Percentiles rank a stretch among this genome's conserved stretches.
Evolutionary conservation across 2,888 invertebrate genomes (phyloP).

Genomic region (Chymomyza caudatula): DNA sequence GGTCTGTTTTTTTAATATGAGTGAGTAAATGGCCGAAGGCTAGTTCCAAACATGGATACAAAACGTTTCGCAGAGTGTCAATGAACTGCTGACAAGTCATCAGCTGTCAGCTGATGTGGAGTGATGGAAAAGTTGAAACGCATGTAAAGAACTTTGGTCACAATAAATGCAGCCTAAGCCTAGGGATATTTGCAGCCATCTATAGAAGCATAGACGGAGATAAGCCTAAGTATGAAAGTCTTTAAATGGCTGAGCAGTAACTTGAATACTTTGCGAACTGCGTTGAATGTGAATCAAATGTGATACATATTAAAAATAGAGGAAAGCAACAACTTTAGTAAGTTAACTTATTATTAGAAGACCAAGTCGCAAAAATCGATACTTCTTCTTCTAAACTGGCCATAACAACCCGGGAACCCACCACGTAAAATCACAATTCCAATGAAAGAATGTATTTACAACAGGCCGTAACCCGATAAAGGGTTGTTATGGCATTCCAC

Average conservation of each 20-base stretch:
- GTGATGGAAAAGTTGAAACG: background rate
- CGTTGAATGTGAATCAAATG: too few relatives aligned
- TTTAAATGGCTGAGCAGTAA: background rate
- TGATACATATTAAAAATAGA: too few relatives aligned
- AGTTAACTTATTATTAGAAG: too few relatives aligned
- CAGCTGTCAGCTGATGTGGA: background rate
- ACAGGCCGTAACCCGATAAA: too few relatives aligned
- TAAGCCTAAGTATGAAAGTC: background rate
- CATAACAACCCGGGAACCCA: too few relatives aligned
- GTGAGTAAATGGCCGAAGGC: conserved; percentile 54
- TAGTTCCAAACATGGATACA: background rate
- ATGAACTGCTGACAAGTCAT: background rate
- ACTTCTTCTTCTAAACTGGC: too few relatives aligned
- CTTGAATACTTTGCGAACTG: background rate
- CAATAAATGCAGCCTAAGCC: background rate
- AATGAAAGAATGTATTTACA: too few relatives aligned
- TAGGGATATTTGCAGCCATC: background rate
- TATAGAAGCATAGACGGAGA: background rate
- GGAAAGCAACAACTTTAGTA: too few relatives aligned
- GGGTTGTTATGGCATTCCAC: too few relatives aligned
- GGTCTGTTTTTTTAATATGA: conserved; percentile 8
- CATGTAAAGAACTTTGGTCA: background rate
- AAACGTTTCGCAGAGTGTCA: background rate
- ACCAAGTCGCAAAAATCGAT: too few relatives aligned
- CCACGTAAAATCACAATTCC: too few relatives aligned